Base-by-base conservation (phyloP, 2,113 vertebrate species). In the Bagarius yarrelli region DNA sequence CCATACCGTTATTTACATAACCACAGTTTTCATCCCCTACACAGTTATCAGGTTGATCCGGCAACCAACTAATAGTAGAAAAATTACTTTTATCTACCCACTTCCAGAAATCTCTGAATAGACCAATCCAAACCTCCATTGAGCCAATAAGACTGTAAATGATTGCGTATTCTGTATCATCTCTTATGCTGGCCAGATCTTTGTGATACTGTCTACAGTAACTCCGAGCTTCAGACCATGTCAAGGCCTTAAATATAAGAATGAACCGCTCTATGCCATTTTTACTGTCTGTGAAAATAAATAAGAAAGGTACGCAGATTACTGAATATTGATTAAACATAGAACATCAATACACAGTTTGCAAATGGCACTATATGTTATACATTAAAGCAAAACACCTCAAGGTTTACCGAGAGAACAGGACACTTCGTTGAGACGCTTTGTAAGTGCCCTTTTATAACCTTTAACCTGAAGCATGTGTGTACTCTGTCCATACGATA, bases 41-140 rank as follows among this genome's bases (percentile, higher is more conserved):
- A 8, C 2, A 18, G 18, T 67, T 34, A 67, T 23, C 36, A 67
- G 19, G 34, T 44, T 9, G 13, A 0, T 11, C 4, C 12, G 2
- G 1, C 32, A 40, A 23, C 64, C 64, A 67, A 0, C 19, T 23
- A 13, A 44, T 44, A 18, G 9, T 23, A 9, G 64, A 67, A 15
- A 67, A 40, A 1, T 3, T 21, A 16, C 18, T 67, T 21, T 67
- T 34, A 34, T 67, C 64, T 1, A 34, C 21, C 64, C 64, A 67
- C 64, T 67, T 67, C 64, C 64, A 67, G 64, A 18, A 40, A 32
- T 67, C 34, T 67, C 64, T 34, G 34, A n/a, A 67, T 34, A 67
- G 34, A 23, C 64, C 64, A 4, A 67, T 36, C 64, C 64, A 67
- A 67, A 21, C 23, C 0, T 21, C 9, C 0, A 1, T 4, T 1